Percentiles rank a stretch among this genome's conserved stretches.
These are phyloP conservation scores for Lepeophtheirus nordmannii DNA, from an alignment of 2,888 invertebrate genomes.

Conservation along the genomic window DNA sequence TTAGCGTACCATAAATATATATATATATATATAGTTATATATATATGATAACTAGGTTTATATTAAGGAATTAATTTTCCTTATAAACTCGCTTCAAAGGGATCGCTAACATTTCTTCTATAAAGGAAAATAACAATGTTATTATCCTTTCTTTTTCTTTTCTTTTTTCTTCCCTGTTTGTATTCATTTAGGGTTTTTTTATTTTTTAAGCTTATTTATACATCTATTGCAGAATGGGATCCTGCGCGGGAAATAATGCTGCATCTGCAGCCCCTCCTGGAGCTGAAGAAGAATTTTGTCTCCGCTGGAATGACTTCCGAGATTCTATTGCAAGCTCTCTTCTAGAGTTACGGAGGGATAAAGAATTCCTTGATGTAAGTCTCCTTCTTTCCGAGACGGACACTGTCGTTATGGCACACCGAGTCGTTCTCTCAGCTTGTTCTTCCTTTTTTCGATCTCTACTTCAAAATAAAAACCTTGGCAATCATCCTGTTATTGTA, in stretches of 20 bases:
- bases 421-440: conserved; percentile 34
- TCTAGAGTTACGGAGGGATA: conserved; percentile 32
- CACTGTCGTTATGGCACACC: conserved; percentile 33
- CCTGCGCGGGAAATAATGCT: neutral
- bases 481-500: conserved; percentile 18
- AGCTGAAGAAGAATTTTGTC: conserved; percentile 28
- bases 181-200: too few relatives aligned
- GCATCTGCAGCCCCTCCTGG: neutral
- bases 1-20: too few relatives aligned
- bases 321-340: conserved; percentile 33
- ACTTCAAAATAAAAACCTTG: conserved; percentile 27
- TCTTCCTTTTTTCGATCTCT: conserved; percentile 32
- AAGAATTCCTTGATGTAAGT: conserved; percentile 34
- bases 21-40: too few relatives aligned
- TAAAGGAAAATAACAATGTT: too few relatives aligned
- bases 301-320: conserved; percentile 29
- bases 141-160: too few relatives aligned
- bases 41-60: too few relatives aligned
- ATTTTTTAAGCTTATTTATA: too few relatives aligned
- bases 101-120: too few relatives aligned
- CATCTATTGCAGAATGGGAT: neutral
- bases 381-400: conserved; percentile 34
- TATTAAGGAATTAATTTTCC: too few relatives aligned
- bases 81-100: too few relatives aligned
- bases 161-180: too few relatives aligned